Evolutionary conservation across 2,888 invertebrate species (phyloP).

Genomic region (Ochropacha duplaris): DNA sequence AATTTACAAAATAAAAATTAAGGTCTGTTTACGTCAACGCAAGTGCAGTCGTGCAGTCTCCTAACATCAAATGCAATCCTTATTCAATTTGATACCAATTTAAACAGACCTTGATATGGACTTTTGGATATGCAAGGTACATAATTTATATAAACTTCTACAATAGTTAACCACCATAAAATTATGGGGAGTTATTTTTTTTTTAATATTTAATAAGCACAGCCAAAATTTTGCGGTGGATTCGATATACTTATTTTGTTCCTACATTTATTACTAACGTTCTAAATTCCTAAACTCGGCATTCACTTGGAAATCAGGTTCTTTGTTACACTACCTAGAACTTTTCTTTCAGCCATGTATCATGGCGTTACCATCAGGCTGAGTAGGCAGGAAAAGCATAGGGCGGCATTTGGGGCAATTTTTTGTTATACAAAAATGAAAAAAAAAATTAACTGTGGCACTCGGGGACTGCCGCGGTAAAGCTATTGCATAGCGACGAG

Average conservation of each 20-base stretch:
- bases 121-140: constrained; percentile 50
- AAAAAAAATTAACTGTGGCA: no score
- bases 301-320: constrained; percentile 34
- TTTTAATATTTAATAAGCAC: constrained; percentile 67
- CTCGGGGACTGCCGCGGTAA: no score
- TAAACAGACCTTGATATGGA: constrained; percentile 43
- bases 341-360: no score
- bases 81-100: background rate
- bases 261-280: constrained; percentile 38
- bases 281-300: constrained; percentile 15
- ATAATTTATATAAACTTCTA: constrained; percentile 19
- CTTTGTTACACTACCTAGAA: background rate
- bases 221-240: constrained; percentile 77
- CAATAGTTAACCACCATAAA: constrained; percentile 49
- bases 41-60: background rate
- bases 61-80: no score
- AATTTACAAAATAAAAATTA: constrained; percentile 15
- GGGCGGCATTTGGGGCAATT: no score
- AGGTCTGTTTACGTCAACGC: background rate
- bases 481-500: no score
- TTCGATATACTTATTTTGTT: constrained; percentile 55
- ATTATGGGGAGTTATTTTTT: constrained; percentile 42
- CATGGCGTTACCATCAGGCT: no score
- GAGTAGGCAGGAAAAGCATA: no score
- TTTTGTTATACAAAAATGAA: no score